These are phyloP conservation scores for Gulo gulo DNA, from an alignment of 2,113 vertebrate species.

Conservation along the genomic window DNA sequence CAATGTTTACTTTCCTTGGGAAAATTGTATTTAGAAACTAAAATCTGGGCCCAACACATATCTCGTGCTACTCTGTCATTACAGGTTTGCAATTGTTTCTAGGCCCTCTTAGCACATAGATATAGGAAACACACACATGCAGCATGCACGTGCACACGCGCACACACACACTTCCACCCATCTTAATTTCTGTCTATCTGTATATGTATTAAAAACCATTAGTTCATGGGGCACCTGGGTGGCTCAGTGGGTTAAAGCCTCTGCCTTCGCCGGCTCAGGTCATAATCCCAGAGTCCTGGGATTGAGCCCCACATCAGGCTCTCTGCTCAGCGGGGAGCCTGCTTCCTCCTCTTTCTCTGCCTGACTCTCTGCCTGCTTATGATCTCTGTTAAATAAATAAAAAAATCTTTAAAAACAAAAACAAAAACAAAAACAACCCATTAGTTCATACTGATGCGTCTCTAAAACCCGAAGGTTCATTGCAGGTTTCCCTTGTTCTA, in stretches of 20 bases:
- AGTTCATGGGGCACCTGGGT: neutral
- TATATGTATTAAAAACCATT: neutral
- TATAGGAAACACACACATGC: neutral
- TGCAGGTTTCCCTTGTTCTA: neutral
- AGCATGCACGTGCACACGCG: no score
- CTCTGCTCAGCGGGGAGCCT: no score
- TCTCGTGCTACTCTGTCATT: neutral
- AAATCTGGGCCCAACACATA: neutral
- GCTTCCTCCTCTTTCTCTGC: no score
- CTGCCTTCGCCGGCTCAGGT: no score
- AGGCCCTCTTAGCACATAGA: neutral
- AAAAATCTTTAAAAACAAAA: no score
- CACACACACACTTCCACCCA: neutral
- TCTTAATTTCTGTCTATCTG: neutral
- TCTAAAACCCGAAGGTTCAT: neutral
- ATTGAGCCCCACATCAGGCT: no score
- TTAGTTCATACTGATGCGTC: neutral
- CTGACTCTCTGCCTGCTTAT: no score
- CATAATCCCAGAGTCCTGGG: no score
- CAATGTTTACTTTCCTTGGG: neutral
- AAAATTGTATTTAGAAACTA: neutral
- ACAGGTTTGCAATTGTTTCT: neutral
- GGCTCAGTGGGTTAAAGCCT: no score
- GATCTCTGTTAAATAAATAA: no score
- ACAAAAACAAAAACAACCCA: no score